phyloP scores from a whole-genome alignment of 2,888 invertebrate species.

The Lissocephala sabroskyi region DNA sequence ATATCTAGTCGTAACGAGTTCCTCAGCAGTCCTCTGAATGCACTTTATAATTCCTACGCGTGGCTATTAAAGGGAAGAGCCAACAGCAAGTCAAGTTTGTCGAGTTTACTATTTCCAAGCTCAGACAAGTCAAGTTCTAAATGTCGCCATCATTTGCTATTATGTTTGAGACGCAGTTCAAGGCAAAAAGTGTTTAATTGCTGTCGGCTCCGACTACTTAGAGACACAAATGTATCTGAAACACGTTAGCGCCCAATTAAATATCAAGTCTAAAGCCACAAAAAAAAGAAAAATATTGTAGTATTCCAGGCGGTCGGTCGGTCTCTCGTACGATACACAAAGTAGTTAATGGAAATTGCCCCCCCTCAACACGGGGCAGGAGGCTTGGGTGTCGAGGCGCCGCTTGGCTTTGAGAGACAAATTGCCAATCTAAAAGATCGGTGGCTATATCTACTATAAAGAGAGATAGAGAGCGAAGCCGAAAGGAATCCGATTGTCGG shows the following conservation, averaged over 20 bases:
- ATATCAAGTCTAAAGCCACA: constrained; percentile 36
- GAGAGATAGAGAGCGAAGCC: no score
- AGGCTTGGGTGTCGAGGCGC: no score
- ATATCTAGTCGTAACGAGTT: no score
- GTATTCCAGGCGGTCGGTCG: no score
- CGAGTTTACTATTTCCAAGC: constrained; percentile 6
- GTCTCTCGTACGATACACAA: background rate
- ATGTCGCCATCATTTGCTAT: constrained; percentile 36
- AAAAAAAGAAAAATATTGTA: constrained; percentile 42
- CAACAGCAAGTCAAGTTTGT: background rate
- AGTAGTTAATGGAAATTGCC: constrained; percentile 47
- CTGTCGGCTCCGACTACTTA: constrained; percentile 35
- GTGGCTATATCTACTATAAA: no score
- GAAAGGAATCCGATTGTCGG: no score
- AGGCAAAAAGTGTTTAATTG: constrained; percentile 65
- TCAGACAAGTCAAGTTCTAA: constrained; percentile 46
- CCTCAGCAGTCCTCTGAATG: no score
- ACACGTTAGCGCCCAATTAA: constrained; percentile 64
- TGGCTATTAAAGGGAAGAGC: no score
- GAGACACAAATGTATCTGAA: constrained; percentile 60
- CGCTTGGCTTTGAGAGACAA: no score
- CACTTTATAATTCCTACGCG: no score
- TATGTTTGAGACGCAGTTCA: constrained; percentile 52
- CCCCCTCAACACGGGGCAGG: no score
- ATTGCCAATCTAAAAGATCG: no score